Base-by-base conservation (phyloP, 2,888 invertebrate genomes). In the Aproaerema taeniolella region DNA sequence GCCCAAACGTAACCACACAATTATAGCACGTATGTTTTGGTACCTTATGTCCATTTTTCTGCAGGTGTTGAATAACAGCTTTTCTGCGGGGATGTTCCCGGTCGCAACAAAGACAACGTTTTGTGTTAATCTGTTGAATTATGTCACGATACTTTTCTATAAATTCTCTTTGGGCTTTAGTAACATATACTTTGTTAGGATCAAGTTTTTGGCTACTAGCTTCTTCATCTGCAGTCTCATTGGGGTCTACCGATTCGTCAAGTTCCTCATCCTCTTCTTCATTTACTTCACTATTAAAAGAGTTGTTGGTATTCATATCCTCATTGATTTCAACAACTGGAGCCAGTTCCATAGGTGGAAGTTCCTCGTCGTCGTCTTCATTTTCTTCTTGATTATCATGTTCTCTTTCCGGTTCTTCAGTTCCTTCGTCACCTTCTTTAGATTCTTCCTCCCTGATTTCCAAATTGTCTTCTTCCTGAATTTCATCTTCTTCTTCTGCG, bases 1-100 rank as follows among this genome's bases (percentile, higher is more conserved):
- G 87, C 3, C 75, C 77, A 46, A 89, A 89, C 0, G 89, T 89
- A 16, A 89, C 73, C 43, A 90, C 88, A 55, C 90, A 90, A 57
- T 89, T 89, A 51, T 89, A 90, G 53, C 90, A 90, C 0, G 90
- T 90, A 51, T 89, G 90, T 51, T 89, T 88, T 1, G 90, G 89
- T 35, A 90, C 89, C 69, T 85, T 86, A 44, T 82, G 77, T 2
- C 87, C 87, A 59, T 85, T 88, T 64, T 88, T 88, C 59, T 88
- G 87, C 40, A 88, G 64, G 55, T 88, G 87, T 45, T 87, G 87
- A 50, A 88, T 87, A 25, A 88, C 87, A 8, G 87, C 85, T 56
- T 88, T 88, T 41, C 87, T 66, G 1, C 87, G 75, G 1, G 87
- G 87, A 53, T 87, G 78, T 49, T 79, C 78, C 46, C 71, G 72